Percentiles rank a stretch among this genome's conserved stretches.
Conservation (phyloP, 2,888 invertebrate species). For the Prosopocoilus inquinatus region DNA sequence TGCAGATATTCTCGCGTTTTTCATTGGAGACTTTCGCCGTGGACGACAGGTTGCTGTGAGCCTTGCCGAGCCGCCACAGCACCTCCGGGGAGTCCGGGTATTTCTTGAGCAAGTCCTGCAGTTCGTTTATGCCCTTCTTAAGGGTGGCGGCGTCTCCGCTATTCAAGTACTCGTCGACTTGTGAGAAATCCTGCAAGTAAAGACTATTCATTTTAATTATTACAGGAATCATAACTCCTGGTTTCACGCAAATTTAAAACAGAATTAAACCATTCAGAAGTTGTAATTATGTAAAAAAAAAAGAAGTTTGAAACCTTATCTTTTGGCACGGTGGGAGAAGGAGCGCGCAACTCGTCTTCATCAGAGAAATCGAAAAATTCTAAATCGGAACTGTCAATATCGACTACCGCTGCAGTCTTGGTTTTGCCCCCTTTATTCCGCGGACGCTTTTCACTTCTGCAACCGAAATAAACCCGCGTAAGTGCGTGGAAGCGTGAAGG, state of each 20-base stretch:
- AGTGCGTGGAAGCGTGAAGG: neutral
- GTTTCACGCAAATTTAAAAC: no score
- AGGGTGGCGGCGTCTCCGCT: constrained; percentile 30
- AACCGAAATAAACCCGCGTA: constrained; percentile 2
- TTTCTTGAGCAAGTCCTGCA: constrained; percentile 39
- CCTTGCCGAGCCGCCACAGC: constrained; percentile 46
- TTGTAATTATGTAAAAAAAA: no score
- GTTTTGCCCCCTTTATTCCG: neutral
- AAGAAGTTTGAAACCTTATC: neutral
- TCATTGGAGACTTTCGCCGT: constrained; percentile 27
- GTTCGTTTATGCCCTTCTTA: constrained; percentile 32
- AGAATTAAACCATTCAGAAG: no score
- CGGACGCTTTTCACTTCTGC: neutral
- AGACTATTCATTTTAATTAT: neutral
- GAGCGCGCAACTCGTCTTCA: constrained; percentile 32
- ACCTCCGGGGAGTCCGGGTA: constrained; percentile 41
- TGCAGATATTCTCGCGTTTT: constrained; percentile 36
- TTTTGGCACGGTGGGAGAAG: neutral
- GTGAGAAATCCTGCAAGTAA: constrained; percentile 33
- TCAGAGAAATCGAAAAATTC: constrained; percentile 49
- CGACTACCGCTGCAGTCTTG: constrained; percentile 34
- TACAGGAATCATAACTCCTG: no score
- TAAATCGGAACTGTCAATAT: constrained; percentile 45
- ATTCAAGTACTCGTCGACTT: constrained; percentile 40
- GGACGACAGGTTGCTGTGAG: constrained; percentile 39